A percentile compares a stretch with the other conserved stretches of the same genome.
Conservation (phyloP, 92 coral and sea anemone species). For the Zoanthus gigantus region DNA sequence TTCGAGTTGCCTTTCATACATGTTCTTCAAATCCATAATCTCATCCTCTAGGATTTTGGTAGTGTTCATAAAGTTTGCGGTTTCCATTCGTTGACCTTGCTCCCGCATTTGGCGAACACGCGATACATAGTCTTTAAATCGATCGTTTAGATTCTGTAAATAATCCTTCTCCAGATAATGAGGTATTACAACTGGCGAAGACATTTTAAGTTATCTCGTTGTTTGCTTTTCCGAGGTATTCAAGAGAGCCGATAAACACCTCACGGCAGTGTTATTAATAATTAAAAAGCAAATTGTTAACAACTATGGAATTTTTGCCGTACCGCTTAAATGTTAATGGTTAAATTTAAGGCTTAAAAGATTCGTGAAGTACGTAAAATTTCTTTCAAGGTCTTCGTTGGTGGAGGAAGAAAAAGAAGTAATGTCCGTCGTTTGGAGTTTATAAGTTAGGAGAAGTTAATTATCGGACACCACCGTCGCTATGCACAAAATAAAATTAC, state of each 20-base stretch:
- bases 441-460: slow-evolving; percentile 34
- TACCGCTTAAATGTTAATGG: not conserved
- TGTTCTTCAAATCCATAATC: slow-evolving; percentile 82
- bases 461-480: slow-evolving; percentile 33
- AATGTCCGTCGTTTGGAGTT: not conserved
- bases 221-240: slow-evolving; percentile 15
- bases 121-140: slow-evolving; percentile 92
- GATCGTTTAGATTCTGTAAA: slow-evolving; percentile 90
- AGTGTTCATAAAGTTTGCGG: slow-evolving; percentile 83
- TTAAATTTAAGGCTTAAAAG: slow-evolving; percentile 26
- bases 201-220: not conserved
- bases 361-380: not conserved
- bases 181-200: slow-evolving; percentile 76
- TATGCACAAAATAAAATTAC: slow-evolving; percentile 4
- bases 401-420: not conserved
- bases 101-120: slow-evolving; percentile 99
- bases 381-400: not conserved
- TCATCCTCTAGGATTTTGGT: slow-evolving; percentile 96
- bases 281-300: slow-evolving; percentile 56
- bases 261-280: slow-evolving; percentile 53
- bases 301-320: slow-evolving; percentile 58
- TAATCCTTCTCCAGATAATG: slow-evolving; percentile 87
- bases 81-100: slow-evolving; percentile 93
- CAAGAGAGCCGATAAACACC: slow-evolving; percentile 40
- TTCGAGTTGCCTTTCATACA: slow-evolving; percentile 93